These are phyloP conservation scores for Bettongia penicillata DNA, from an alignment of 2,113 vertebrate species.

Conservation along the genomic window DNA sequence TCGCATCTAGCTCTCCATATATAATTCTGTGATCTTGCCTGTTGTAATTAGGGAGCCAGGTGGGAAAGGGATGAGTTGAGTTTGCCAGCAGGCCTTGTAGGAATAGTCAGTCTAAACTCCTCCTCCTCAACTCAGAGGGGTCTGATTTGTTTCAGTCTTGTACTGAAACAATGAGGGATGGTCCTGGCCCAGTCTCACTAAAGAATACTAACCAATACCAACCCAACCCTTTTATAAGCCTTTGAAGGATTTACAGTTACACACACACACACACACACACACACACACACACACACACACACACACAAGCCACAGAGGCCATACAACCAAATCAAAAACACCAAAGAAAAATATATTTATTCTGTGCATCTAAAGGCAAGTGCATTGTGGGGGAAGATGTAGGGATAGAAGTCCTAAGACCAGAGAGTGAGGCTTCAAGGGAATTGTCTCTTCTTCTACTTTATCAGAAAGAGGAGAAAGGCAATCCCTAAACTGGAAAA, in stretches of 20 bases:
- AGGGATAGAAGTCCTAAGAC: not conserved
- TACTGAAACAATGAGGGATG: not conserved
- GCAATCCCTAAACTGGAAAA: not conserved
- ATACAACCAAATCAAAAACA: not conserved
- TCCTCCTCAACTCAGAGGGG: not conserved
- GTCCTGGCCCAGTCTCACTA: not conserved
- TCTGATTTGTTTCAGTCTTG: not conserved
- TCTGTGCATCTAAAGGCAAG: not conserved
- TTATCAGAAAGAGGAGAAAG: not conserved
- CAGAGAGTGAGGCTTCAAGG: not conserved
- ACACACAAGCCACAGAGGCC: not conserved
- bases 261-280: too few relatives aligned
- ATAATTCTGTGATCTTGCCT: not conserved
- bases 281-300: too few relatives aligned
- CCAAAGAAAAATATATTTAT: not conserved
- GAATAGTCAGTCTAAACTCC: not conserved
- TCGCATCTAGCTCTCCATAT: not conserved
- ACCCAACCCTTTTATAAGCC: not conserved
- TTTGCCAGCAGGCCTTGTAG: not conserved
- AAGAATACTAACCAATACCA: not conserved
- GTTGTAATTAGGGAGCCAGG: not conserved
- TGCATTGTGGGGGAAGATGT: not conserved
- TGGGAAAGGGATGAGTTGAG: not conserved
- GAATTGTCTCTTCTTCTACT: not conserved
- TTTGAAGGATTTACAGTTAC: not conserved